phyloP scores from a whole-genome alignment of 2,888 invertebrate genomes.

The Drosophila silvestris region DNA sequence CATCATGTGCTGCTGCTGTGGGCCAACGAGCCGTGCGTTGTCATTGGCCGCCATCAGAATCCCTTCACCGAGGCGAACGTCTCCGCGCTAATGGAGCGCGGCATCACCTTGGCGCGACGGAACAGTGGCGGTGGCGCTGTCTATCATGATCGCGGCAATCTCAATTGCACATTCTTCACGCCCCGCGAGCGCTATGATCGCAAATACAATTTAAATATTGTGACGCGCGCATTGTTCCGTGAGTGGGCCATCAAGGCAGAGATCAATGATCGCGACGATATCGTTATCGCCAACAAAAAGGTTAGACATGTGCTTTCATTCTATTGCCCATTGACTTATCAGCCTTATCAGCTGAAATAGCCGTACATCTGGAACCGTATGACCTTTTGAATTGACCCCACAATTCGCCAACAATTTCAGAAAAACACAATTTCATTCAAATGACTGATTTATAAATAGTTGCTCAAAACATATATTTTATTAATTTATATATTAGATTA shows the following conservation, averaged over 20 bases:
- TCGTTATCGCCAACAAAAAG: conserved; percentile 90
- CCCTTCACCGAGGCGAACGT: conserved; percentile 97
- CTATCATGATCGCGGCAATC: conserved; percentile 97
- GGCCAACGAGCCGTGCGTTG: conserved; percentile 97
- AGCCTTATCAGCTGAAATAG: background rate
- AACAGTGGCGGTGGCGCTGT: conserved; percentile 99
- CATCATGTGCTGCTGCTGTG: conserved; percentile 95
- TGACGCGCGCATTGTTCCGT: conserved; percentile 92
- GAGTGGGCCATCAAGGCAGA: conserved; percentile 92
- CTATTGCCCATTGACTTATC: conserved; percentile 3
- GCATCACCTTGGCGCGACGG: conserved; percentile 92
- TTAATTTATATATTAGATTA: background rate
- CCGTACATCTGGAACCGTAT: conserved; percentile 16
- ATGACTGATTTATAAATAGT: background rate
- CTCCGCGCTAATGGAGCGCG: conserved; percentile 88
- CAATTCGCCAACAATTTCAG: background rate
- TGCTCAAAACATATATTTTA: background rate
- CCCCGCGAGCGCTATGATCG: conserved; percentile 93
- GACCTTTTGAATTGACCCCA: conserved; percentile 11
- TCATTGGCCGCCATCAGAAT: conserved; percentile 98
- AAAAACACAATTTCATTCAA: background rate
- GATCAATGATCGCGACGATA: conserved; percentile 94
- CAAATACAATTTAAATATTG: conserved; percentile 93
- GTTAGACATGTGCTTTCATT: conserved; percentile 56
- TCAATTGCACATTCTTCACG: conserved; percentile 97